A percentile compares a stretch with the other conserved stretches of the same genome.
These are phyloP conservation scores for Eudemis profundana DNA, from an alignment of 2,888 invertebrate species.

Conservation along the genomic window DNA sequence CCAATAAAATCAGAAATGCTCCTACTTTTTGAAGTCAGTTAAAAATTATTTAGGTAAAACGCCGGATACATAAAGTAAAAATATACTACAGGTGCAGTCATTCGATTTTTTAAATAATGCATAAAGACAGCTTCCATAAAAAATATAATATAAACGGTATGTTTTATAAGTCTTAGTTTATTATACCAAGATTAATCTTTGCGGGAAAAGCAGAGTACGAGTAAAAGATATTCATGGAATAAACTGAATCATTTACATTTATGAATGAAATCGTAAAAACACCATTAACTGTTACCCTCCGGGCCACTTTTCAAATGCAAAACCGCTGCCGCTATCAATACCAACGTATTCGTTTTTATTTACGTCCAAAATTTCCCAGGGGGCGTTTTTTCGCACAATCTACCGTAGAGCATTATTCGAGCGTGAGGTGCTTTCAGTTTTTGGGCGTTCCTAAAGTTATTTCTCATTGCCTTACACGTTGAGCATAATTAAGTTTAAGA, in stretches of 20 bases:
- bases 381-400: constrained; percentile 15
- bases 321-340: constrained; percentile 26
- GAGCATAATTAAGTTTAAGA: not conserved
- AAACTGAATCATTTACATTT: not conserved
- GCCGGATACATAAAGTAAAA: too few relatives aligned
- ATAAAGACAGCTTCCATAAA: too few relatives aligned
- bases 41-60: too few relatives aligned
- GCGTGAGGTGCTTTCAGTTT: not conserved
- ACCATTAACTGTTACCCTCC: constrained; percentile 11
- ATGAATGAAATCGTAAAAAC: constrained; percentile 1
- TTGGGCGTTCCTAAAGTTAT: not conserved
- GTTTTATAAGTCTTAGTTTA: too few relatives aligned
- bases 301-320: constrained; percentile 30
- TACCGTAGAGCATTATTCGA: constrained; percentile 2
- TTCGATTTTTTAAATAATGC: too few relatives aligned
- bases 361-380: constrained; percentile 23
- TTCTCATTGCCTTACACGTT: not conserved
- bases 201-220: too few relatives aligned
- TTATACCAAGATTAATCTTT: too few relatives aligned
- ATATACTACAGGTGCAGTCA: too few relatives aligned
- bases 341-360: constrained; percentile 27
- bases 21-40: too few relatives aligned
- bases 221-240: not conserved
- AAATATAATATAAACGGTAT: too few relatives aligned
- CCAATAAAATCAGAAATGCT: too few relatives aligned